These are phyloP conservation scores for Martes martes DNA, from an alignment of 2,113 vertebrate genomes.

Conservation along the genomic window DNA sequence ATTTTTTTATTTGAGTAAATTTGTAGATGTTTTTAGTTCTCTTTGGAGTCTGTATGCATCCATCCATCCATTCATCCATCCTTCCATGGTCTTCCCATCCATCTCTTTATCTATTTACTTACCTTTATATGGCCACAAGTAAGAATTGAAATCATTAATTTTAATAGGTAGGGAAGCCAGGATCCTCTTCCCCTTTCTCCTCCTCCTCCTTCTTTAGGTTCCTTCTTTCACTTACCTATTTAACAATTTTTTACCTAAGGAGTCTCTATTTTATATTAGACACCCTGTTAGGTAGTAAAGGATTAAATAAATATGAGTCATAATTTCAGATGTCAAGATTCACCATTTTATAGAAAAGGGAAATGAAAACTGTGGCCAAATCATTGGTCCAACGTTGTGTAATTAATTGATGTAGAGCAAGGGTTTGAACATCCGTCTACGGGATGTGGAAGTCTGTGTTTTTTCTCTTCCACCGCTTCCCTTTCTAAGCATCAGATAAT, in stretches of 20 bases:
- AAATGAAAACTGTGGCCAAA: not conserved
- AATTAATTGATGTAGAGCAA: not conserved
- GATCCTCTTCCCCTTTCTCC: not conserved
- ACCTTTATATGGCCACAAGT: not conserved
- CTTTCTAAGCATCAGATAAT: not conserved
- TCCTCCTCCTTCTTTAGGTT: not conserved
- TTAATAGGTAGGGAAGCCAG: not conserved
- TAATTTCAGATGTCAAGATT: constrained; percentile 4
- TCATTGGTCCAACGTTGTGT: not conserved
- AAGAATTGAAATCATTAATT: not conserved
- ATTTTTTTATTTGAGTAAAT: not conserved
- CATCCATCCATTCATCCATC: no score
- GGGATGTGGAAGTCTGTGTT: not conserved
- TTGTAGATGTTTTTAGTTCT: not conserved
- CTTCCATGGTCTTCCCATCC: not conserved
- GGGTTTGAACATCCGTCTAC: not conserved
- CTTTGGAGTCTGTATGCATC: not conserved
- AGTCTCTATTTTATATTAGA: not conserved
- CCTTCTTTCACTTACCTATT: not conserved
- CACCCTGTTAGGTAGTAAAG: not conserved
- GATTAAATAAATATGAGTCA: not conserved
- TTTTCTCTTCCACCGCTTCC: not conserved
- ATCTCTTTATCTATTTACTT: not conserved
- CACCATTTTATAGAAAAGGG: not conserved
- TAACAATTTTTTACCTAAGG: not conserved